Base-by-base conservation (phyloP, 2,888 invertebrate genomes). In the Craniophora ligustri region DNA sequence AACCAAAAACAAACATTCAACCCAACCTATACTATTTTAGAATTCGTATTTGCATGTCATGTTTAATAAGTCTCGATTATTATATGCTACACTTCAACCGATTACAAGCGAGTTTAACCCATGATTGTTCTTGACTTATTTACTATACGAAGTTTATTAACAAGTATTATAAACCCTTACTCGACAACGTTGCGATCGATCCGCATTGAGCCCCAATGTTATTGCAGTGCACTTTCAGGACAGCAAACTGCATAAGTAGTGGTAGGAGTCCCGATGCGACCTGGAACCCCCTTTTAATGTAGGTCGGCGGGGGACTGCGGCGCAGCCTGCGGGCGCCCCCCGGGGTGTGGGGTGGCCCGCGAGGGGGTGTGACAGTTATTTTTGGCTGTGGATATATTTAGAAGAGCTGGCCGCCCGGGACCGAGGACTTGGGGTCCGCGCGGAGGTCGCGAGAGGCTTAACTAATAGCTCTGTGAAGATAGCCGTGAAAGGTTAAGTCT, bases 371-470 rank as follows among this genome's bases (percentile, higher is more conserved):
- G 51, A 41, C 61, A 47, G 78, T 68, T 91, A 90, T 91, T 89
- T 89, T 86, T 78, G 81, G 83, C 63, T 55, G 54, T 13, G 69
- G 65, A 81, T 90, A 91, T 88, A 87, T 91, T 86, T 90, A 90
- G 90, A 73, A 67, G 61, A 78, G 81, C 81, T 77, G 74, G 72
- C 62, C 71, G 76, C 80, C 79, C 82, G 84, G 85, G 85, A 80
- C 72, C 67, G 76, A 73, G 75, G 67, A 56, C 41, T 66, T 55
- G 14, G 57, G 45, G 78, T 78, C 78, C 82, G 78, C 70, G 56
- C 50, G 48, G 69, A 71, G 70, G 70, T 68, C 72, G 64, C 49
- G 38, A 53, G 46, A 47, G 49, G n/a, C 56, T 51, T 55, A 46
- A 46, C 50, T 67, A 53, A 55, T 55, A 39, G 40, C 53, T 34